A percentile compares a stretch with the other conserved stretches of the same genome.
phyloP scores from a whole-genome alignment of 2,888 invertebrate genomes.

The Tenthredo notha region DNA sequence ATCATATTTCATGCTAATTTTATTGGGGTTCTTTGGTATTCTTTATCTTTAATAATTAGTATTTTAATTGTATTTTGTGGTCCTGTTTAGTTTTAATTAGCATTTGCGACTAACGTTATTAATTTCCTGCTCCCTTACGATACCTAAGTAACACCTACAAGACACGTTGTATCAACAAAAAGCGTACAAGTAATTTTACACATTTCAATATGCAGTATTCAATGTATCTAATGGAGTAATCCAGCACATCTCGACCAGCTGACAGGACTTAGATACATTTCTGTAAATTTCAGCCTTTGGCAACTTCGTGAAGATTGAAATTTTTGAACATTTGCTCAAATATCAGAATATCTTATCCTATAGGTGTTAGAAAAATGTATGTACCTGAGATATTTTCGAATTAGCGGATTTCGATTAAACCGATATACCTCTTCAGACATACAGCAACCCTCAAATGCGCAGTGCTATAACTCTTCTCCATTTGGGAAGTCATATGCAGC shows the following conservation, averaged over 20 bases:
- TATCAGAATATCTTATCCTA: too few relatives aligned
- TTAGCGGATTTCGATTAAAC: background rate
- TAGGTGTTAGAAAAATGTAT: background rate
- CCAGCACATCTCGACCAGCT: background rate
- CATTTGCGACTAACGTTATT: constrained; percentile 44
- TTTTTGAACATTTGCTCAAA: background rate
- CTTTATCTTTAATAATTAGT: constrained; percentile 68
- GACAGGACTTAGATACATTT: background rate
- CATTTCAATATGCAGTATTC: background rate
- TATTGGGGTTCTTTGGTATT: constrained; percentile 69
- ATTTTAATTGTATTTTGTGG: constrained; percentile 67
- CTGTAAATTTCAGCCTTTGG: background rate
- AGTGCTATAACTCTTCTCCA: background rate
- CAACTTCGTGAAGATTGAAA: background rate
- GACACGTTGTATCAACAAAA: background rate
- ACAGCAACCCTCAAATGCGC: background rate
- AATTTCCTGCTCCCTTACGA: constrained; percentile 4
- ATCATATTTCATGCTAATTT: constrained; percentile 73
- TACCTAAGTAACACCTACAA: background rate
- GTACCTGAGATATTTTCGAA: background rate
- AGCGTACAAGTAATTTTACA: background rate
- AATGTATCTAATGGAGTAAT: background rate
- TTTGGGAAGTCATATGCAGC: background rate
- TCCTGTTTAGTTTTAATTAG: constrained; percentile 56
- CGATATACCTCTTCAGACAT: background rate